Conservation (phyloP, 2,113 vertebrate species). For the Clarias gariepinus region DNA sequence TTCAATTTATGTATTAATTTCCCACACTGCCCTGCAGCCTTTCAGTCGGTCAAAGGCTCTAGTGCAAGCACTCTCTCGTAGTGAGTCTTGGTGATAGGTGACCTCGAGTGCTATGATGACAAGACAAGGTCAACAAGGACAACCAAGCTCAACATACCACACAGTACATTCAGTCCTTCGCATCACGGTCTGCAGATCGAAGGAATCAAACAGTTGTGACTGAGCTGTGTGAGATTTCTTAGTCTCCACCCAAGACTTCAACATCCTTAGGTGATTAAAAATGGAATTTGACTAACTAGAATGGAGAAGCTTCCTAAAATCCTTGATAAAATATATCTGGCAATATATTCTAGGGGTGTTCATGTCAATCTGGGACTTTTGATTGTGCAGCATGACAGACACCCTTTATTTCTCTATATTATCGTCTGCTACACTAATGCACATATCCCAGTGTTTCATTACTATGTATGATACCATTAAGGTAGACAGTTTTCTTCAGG, state of each 20-base stretch:
- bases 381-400: too few species aligned
- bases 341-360: background rate
- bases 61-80: conserved; percentile 29
- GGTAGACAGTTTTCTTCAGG: too few species aligned
- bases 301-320: background rate
- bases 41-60: conserved; percentile 54
- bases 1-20: conserved; percentile 59
- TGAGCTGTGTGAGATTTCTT: background rate
- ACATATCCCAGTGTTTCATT: too few species aligned
- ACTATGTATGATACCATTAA: too few species aligned
- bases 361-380: too few species aligned
- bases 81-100: conserved; percentile 16
- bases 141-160: conserved; percentile 3
- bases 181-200: background rate
- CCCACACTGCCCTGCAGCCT: conserved; percentile 52
- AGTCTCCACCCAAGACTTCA: background rate
- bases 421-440: too few species aligned
- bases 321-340: background rate
- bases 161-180: conserved; percentile 3
- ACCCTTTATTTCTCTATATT: too few species aligned
- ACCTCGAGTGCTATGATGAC: conserved; percentile 21
- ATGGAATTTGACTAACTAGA: background rate
- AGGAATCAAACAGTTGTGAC: background rate
- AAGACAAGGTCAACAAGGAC: conserved; percentile 37
- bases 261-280: background rate